Evolutionary conservation across 1,140 invertebrate species (phyloP).

Genomic region (Rhynchophorus ferrugineus): DNA sequence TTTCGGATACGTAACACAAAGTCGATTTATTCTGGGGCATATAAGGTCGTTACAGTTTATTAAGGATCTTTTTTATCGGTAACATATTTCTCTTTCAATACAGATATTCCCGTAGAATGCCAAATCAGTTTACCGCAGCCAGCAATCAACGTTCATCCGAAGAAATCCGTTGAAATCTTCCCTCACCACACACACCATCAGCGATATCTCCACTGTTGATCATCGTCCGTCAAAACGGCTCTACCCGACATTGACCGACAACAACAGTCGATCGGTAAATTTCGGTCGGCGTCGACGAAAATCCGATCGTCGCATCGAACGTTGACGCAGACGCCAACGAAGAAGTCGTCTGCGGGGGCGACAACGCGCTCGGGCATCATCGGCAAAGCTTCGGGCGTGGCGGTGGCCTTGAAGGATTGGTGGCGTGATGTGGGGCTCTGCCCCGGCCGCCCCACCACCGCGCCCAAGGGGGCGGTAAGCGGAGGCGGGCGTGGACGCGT

Average conservation of each 20-base stretch:
- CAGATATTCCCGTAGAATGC: too few relatives aligned
- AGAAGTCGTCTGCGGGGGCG: constrained; percentile 3
- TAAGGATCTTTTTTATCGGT: too few relatives aligned
- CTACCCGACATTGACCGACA: constrained; percentile 8
- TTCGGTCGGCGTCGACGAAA: constrained; percentile 13
- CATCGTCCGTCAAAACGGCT: constrained; percentile 28
- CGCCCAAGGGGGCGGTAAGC: constrained; percentile 5
- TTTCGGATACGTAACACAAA: too few relatives aligned
- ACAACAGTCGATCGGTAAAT: constrained; percentile 12
- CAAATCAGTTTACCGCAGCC: too few relatives aligned
- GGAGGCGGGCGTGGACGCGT: constrained; percentile 24
- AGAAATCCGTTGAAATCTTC: too few relatives aligned
- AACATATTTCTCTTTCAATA: too few relatives aligned
- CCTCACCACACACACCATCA: background rate
- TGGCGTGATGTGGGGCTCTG: constrained; percentile 43
- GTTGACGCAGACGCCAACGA: constrained; percentile 6
- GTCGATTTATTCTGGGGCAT: too few relatives aligned
- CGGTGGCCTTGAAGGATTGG: constrained; percentile 41
- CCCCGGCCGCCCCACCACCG: constrained; percentile 33
- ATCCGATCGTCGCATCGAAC: constrained; percentile 8
- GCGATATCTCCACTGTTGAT: too few relatives aligned
- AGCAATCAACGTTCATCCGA: too few relatives aligned
- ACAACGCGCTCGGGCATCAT: constrained; percentile 24
- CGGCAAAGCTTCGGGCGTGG: constrained; percentile 37
- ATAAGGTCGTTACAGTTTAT: too few relatives aligned